Percentiles rank a stretch among this genome's conserved stretches.
These are phyloP conservation scores for Macropus fuliginosus DNA, from an alignment of 2,797 vertebrate species.

Conservation along the genomic window DNA sequence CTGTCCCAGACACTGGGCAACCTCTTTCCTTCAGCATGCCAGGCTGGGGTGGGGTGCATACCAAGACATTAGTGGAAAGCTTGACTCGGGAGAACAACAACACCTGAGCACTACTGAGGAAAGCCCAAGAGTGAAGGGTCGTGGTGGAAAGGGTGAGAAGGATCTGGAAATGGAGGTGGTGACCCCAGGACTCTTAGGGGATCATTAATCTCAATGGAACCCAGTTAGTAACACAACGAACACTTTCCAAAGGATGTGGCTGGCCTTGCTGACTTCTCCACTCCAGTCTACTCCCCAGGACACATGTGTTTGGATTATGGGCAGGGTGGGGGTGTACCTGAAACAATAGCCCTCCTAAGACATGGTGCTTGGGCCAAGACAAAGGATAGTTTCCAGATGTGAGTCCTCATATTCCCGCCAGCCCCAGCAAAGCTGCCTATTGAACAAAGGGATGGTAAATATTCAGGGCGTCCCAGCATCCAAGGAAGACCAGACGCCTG, in stretches of 20 bases:
- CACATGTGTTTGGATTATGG: neutral
- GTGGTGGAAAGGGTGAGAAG: neutral
- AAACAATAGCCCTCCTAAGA: slow-evolving; percentile 23
- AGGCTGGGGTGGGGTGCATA: accelerated
- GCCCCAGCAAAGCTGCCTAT: slow-evolving; percentile 57
- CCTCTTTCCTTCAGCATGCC: neutral
- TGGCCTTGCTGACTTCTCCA: neutral
- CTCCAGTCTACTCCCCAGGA: neutral
- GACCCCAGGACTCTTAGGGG: neutral
- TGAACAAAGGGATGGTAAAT: slow-evolving; percentile 70
- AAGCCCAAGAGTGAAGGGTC: neutral
- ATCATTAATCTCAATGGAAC: neutral
- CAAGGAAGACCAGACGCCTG: slow-evolving; percentile 32
- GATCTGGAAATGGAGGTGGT: accelerated
- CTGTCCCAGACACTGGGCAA: neutral
- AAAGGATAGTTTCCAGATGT: slow-evolving; percentile 74
- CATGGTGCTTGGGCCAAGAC: slow-evolving; percentile 49
- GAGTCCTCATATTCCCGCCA: slow-evolving; percentile 58
- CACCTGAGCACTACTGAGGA: neutral
- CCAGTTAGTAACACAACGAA: neutral
- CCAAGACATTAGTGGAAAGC: neutral
- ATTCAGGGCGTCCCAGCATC: slow-evolving; percentile 60
- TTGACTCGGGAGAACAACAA: neutral
- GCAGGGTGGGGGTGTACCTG: slow-evolving; percentile 64
- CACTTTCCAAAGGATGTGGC: neutral